Evolutionary conservation across 2,113 vertebrate species (phyloP), one percentile per base, ranked within the genome.

Genomic region (Chionis minor): DNA sequence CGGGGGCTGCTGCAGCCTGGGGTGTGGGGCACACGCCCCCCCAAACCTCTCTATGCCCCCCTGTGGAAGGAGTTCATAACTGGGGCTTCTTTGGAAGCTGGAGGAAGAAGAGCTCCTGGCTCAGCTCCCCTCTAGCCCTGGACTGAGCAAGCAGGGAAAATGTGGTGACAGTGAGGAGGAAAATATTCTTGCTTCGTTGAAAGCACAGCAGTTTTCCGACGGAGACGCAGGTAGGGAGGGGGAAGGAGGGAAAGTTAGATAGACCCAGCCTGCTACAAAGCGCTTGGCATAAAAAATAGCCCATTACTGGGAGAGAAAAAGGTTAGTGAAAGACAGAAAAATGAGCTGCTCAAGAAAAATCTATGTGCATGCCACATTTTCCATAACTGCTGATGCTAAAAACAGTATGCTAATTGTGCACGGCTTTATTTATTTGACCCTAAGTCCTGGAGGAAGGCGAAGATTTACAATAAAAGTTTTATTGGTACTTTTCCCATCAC

Each of bases 361-460:
- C 51, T 77, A 14, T 22, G 44, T 82, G 69, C 0, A 0, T 91
- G 83, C 54, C 78, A 85, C 42, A 17, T 59, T 91, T 77, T 91
- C 91, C 73, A n/a, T 87, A 91, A 92, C 58, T 94, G 91, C 83
- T 92, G 94, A 77, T 91, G 84, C 86, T 94, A 94, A 94, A 94
- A 94, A 56, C 49, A 82, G 92, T 69, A 79, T 82, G 61, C 45
- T 87, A 92, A 92, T 89, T 81, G 73, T 94, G 83, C 61, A 21
- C 28, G 24, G 80, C 77, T 86, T 81, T 89, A 79, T 92, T 94
- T 92, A 89, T 89, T 94, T 92, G 94, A 87, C 77, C 73, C 17
- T 12, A 85, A 89, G 63, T 94, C 77, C 54, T 87, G 73, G 56
- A 86, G 65, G 77, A 91, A 72, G 66, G 45, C 1, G 0, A 82